Evolutionary conservation across 1,140 invertebrate genomes (phyloP), one percentile per base, ranked within the genome.

Genomic region (Procambarus virginalis): DNA sequence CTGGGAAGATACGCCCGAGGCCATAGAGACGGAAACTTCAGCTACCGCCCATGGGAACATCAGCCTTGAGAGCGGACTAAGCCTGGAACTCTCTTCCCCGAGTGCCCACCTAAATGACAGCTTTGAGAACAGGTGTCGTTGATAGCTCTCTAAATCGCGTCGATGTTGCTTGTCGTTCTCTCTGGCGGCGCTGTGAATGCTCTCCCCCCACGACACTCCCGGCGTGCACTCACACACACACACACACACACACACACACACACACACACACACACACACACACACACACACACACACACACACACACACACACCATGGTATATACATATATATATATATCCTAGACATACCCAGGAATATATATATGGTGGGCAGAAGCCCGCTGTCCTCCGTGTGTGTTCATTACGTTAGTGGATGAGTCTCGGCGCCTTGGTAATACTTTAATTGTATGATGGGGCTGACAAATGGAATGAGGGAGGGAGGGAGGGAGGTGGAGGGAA

Each of bases 111-210:
- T 78, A 86, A 86, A 86, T 64, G 84, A 86, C 84, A 86, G 84
- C 75, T 60, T 60, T 46, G 73, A 78, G 73, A 86, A 78, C 84
- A 86, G 84, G 84, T 86, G 84, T 86, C 84, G 75, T 60, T 86
- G 84, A 86, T 86, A 78, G 75, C 75, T 64, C 75, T 79, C 48
- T 86, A 78, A 86, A 86, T 79, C 84, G 51, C 58, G 10, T 6
- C 76, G 9, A 45, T 86, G 84, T 86, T 17, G 78, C 48, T 86
- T 86, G 84, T 86, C 84, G 73, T 60, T 78, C 84, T 78, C 84
- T 45, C 84, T 55, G 75, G 76, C 49, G 76, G 75, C 84, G 73
- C 51, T n/a, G 70, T 76, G 48, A 73, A 76, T 76, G 75, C 84
- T 78, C 84, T 78, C 48, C 8, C 48, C 8, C 49, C 45, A 34